phyloP scores from a whole-genome alignment of 2,888 invertebrate species.

The Drosophila neonasuta region DNA sequence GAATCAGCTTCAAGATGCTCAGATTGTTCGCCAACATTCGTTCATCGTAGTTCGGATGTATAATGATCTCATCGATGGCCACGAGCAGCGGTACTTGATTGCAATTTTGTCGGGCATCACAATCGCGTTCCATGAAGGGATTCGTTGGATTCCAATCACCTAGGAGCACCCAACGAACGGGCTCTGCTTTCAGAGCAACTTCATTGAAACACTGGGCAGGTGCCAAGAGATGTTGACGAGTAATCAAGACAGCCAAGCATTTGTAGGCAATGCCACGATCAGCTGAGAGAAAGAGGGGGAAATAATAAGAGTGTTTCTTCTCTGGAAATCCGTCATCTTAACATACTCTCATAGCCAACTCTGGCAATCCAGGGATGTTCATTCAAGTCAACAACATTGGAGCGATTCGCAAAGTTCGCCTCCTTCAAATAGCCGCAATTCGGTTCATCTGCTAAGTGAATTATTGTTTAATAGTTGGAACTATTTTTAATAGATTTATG shows the following conservation, averaged over 20 bases:
- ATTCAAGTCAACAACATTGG: not conserved
- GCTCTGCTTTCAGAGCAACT: not conserved
- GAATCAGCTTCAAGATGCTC: conserved; percentile 24
- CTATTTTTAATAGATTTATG: not conserved
- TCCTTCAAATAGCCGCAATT: conserved; percentile 30
- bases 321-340: not conserved
- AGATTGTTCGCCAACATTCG: conserved; percentile 22
- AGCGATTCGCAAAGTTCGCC: conserved; percentile 6
- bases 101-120: conserved; percentile 28
- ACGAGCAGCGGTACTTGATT: conserved; percentile 13
- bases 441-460: conserved; percentile 4
- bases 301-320: not conserved
- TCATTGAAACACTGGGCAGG: conserved; percentile 39
- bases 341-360: conserved; percentile 41
- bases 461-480: not conserved
- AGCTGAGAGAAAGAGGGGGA: too few species aligned
- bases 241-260: conserved; percentile 43
- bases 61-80: conserved; percentile 32
- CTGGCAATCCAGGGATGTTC: conserved; percentile 41
- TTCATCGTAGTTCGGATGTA: conserved; percentile 33
- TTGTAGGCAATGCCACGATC: conserved; percentile 30
- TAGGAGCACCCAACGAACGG: conserved; percentile 23
- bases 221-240: conserved; percentile 36
- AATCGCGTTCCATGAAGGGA: conserved; percentile 24
- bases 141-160: conserved; percentile 47